phyloP scores from a whole-genome alignment of 2,113 vertebrate genomes.

The Gasterosteus nipponicus region DNA sequence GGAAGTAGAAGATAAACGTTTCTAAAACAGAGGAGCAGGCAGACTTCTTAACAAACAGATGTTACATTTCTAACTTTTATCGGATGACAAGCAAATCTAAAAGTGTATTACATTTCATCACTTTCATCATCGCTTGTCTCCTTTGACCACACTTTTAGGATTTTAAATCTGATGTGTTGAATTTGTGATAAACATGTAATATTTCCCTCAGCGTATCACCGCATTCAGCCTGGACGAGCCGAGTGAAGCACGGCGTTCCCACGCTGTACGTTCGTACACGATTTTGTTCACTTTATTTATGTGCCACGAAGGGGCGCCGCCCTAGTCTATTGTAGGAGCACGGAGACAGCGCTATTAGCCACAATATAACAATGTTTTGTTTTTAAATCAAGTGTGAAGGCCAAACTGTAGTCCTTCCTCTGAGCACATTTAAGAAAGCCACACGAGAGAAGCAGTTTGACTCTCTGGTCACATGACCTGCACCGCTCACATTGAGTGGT shows the following conservation, averaged over 20 bases:
- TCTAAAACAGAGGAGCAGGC: background rate
- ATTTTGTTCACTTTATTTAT: too few species aligned
- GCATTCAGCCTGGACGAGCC: too few species aligned
- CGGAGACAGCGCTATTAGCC: background rate
- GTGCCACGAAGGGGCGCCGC: background rate
- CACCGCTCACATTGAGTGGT: background rate
- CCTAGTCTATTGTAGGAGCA: background rate
- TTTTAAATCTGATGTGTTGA: too few species aligned
- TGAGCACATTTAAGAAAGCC: background rate
- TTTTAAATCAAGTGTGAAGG: background rate
- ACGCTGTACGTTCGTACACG: too few species aligned
- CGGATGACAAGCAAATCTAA: background rate
- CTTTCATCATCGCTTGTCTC: background rate
- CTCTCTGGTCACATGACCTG: background rate
- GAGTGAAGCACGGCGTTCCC: too few species aligned
- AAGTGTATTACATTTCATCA: too few species aligned
- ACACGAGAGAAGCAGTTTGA: background rate
- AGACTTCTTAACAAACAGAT: background rate
- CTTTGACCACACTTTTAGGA: background rate
- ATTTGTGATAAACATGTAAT: too few species aligned
- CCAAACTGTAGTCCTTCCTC: background rate
- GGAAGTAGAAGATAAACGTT: constrained; percentile 42
- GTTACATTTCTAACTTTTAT: background rate
- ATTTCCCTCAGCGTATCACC: too few species aligned
- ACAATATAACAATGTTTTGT: background rate